Percentiles rank a stretch among this genome's conserved stretches.
Conservation (phyloP, 2,797 vertebrate genomes). For the Bovichtus variegatus region DNA sequence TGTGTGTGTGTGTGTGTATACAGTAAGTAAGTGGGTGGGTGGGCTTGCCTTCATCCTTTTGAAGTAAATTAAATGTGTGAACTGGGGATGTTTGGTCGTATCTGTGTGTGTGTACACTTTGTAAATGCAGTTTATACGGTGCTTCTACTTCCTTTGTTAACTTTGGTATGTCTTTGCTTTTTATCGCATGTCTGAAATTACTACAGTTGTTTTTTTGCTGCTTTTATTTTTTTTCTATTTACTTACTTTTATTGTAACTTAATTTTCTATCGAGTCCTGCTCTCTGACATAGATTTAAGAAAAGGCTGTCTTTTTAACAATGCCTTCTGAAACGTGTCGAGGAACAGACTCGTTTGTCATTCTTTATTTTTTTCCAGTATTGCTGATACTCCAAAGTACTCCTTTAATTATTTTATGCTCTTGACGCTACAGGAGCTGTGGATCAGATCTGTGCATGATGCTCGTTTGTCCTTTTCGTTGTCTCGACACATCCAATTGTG, state of each 20-base stretch:
- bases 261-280: background rate
- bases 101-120: constrained; percentile 21
- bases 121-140: constrained; percentile 18
- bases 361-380: background rate
- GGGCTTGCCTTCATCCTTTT: too few species aligned
- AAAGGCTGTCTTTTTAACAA: too few species aligned
- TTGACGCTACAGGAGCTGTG: background rate
- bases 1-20: background rate
- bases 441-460: background rate
- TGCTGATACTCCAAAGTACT: background rate
- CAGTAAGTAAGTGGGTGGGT: constrained; percentile 13
- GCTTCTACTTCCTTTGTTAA: background rate
- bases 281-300: background rate
- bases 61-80: constrained; percentile 32
- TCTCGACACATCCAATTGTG: background rate
- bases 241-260: background rate
- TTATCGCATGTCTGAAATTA: background rate
- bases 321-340: background rate
- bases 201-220: background rate
- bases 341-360: background rate
- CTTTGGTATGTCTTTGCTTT: background rate
- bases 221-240: background rate
- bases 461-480: background rate
- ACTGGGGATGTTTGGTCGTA: constrained; percentile 4
- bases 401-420: background rate